A percentile compares a stretch with the other conserved stretches of the same genome.
These are phyloP conservation scores for Campoletis sonorensis DNA, from an alignment of 1,140 invertebrate species.

Conservation along the genomic window DNA sequence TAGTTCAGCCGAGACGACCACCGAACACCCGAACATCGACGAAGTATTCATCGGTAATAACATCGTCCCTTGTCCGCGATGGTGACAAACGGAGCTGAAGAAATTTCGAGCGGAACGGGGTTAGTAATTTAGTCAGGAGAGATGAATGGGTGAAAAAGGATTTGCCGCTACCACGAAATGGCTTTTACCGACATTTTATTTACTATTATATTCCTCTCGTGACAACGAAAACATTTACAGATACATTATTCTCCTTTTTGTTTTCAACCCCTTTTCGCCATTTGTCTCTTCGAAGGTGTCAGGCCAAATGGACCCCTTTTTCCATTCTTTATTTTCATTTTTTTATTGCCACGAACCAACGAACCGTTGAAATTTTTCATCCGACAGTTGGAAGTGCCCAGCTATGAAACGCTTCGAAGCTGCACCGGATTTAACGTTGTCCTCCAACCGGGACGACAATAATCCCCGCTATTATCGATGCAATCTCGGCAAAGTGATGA, in stretches of 20 bases:
- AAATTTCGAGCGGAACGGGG: constrained; percentile 35
- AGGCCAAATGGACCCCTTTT: no score
- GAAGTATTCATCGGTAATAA: not conserved
- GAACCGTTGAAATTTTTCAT: not conserved
- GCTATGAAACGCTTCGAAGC: constrained; percentile 1
- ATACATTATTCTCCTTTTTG: not conserved
- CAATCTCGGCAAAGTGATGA: not conserved
- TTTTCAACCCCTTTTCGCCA: not conserved
- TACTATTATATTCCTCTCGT: not conserved
- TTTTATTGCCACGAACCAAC: not conserved
- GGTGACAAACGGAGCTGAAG: constrained; percentile 25
- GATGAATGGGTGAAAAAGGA: not conserved
- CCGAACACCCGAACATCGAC: not conserved
- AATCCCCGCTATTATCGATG: constrained; percentile 6
- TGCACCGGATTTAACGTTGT: not conserved
- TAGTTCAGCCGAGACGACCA: constrained; percentile 28
- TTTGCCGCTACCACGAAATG: not conserved
- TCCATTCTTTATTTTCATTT: no score
- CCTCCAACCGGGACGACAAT: constrained; percentile 8
- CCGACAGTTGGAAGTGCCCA: constrained; percentile 20
- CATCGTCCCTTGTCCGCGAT: not conserved
- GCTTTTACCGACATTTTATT: constrained; percentile 16
- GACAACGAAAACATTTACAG: not conserved
- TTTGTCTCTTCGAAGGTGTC: not conserved
- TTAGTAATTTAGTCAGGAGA: constrained; percentile 13